Evolutionary conservation across 2,888 invertebrate species (phyloP).

Genomic region (Himalopsyche japonica): DNA sequence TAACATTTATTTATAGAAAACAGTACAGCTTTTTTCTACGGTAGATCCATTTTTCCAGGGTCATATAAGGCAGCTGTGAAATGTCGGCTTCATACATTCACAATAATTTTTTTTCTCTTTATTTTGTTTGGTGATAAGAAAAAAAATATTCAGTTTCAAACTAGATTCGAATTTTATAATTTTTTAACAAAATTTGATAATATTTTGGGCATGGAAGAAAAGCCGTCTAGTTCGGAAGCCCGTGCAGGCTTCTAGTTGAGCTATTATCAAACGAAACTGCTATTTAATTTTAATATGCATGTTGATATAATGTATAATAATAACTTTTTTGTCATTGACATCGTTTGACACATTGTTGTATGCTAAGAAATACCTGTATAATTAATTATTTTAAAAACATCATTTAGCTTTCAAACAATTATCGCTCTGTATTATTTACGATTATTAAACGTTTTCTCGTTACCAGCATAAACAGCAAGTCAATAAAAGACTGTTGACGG

Average conservation of each 20-base stretch:
- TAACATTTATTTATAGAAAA: too few species aligned
- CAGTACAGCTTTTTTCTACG: too few species aligned
- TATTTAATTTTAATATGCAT: neutral
- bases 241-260: neutral
- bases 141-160: too few species aligned
- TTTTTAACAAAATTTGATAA: too few species aligned
- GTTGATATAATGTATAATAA: neutral
- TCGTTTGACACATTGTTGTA: neutral
- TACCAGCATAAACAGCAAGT: neutral
- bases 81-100: too few species aligned
- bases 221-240: too few species aligned
- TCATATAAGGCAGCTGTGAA: too few species aligned
- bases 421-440: neutral
- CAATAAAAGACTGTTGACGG: neutral
- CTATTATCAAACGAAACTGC: neutral
- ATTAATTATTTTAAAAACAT: neutral
- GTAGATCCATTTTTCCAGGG: too few species aligned
- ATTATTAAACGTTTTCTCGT: neutral
- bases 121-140: too few species aligned
- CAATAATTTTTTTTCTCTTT: too few species aligned
- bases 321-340: neutral
- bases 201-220: too few species aligned
- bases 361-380: neutral
- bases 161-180: too few species aligned
- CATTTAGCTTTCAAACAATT: constrained; percentile 7